Conservation (phyloP, 2,888 invertebrate genomes). For the Pollenia griseotomentosa region DNA sequence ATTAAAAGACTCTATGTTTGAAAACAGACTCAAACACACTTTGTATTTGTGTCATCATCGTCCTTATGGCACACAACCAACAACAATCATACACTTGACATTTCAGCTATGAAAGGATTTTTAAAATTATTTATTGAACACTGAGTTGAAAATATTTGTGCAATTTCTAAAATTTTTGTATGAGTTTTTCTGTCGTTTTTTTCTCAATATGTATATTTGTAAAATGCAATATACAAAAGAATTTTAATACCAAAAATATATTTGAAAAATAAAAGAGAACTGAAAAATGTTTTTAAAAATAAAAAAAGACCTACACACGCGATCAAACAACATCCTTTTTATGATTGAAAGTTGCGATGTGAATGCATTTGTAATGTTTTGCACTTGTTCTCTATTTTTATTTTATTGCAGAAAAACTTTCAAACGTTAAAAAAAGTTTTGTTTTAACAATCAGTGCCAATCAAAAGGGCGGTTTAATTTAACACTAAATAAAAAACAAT, state of each 20-base stretch:
- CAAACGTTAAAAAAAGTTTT: background rate
- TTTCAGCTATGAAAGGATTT: conserved; percentile 27
- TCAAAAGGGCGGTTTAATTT: conserved; percentile 13
- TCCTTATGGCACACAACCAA: background rate
- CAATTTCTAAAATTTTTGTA: background rate
- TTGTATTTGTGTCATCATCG: background rate
- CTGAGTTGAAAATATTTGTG: conserved; percentile 29
- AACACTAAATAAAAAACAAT: background rate
- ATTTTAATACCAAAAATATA: conserved; percentile 30
- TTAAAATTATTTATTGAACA: conserved; percentile 16
- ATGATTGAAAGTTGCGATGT: background rate
- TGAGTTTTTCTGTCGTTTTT: background rate
- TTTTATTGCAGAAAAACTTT: too few species aligned
- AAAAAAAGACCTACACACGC: conserved; percentile 22
- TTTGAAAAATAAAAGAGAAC: background rate
- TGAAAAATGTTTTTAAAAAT: background rate
- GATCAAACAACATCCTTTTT: conserved; percentile 19
- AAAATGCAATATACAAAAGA: background rate
- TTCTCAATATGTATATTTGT: too few species aligned
- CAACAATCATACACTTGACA: background rate
- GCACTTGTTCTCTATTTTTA: too few species aligned
- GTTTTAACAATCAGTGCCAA: conserved; percentile 34
- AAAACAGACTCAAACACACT: background rate
- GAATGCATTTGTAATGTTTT: too few species aligned
- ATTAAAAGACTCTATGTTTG: background rate